These are phyloP conservation scores for Brachyptera putata DNA, from an alignment of 2,888 invertebrate species.

Conservation along the genomic window DNA sequence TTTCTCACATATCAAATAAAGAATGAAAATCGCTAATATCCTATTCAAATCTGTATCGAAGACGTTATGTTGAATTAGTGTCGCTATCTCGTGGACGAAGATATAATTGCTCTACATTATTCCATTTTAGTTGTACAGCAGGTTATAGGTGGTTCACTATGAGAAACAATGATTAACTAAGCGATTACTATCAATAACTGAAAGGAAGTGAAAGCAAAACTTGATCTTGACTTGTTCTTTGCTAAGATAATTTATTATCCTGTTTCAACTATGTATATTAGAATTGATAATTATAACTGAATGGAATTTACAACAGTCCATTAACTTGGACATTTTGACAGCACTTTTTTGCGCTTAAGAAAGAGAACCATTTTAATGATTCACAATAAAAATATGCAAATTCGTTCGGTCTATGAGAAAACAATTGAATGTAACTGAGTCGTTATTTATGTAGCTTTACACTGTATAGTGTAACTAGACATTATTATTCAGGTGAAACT, in stretches of 20 bases:
- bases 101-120: no score
- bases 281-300: slow-evolving; percentile 21
- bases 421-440: slow-evolving; percentile 16
- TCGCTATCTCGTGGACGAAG: not conserved
- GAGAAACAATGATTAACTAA: no score
- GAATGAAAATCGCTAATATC: no score
- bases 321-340: slow-evolving; percentile 20
- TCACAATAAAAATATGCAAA: slow-evolving; percentile 20
- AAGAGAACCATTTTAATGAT: slow-evolving; percentile 4
- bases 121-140: no score
- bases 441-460: slow-evolving; percentile 3
- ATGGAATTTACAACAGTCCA: slow-evolving; percentile 20
- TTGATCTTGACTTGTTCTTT: slow-evolving; percentile 7
- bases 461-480: not conserved
- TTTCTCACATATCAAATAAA: no score
- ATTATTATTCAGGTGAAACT: not conserved
- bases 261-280: slow-evolving; percentile 21
- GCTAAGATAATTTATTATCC: slow-evolving; percentile 17
- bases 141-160: no score
- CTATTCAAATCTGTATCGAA: no score
- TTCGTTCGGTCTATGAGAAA: not conserved
- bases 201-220: slow-evolving; percentile 18
- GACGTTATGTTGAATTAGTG: no score
- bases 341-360: slow-evolving; percentile 3
- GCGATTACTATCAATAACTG: slow-evolving; percentile 12